Evolutionary conservation across 2,797 vertebrate genomes (phyloP), one percentile per base, ranked within the genome.

Genomic region (Enteromius radiatus): DNA sequence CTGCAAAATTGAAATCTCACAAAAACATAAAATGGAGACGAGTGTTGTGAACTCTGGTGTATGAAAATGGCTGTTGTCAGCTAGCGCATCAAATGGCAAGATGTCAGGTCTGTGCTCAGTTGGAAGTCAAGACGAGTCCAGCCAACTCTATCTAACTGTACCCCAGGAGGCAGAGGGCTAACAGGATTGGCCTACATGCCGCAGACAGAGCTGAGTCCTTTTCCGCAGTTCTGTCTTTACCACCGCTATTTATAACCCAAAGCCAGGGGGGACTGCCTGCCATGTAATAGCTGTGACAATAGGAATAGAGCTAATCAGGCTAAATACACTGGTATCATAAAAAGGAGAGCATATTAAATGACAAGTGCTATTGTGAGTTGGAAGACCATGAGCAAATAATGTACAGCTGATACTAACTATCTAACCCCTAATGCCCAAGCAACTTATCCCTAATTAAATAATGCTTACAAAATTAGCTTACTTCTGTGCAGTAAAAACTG

Each of bases 201-300:
- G 84, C 84, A 92, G 88, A 83, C 87, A 88, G 88, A 89, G 89
- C 81, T 87, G 78, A 56, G 84, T 76, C 75, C 49, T 84, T 74
- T 83, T 75, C 68, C 49, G 33, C 83, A 85, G 83, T 86, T 68
- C 84, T 69, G 77, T 76, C 70, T 78, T 69, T 64, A 81, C 88
- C 88, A 79, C 14, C 47, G 87, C 90, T 93, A 93, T 94, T 94
- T 93, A 91, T 94, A 94, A 68, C 49, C 85, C 78, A 70, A 87
- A 89, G 88, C 90, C 89, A 91, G 91, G 87, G 78, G 92, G 90
- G 70, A 80, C 84, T 84, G 84, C 59, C 78, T 84, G 78, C 78
- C 67, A 64, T 70, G 63, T 64, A 76, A 83, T 70, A 68, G 81
- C 67, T 38, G 70, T 69, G 61, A 84, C 84, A 84, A 78, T 28